A percentile compares a stretch with the other conserved stretches of the same genome.
Evolutionary conservation across 1,140 invertebrate species (phyloP).

Genomic region (Propsilocerus akamusi): DNA sequence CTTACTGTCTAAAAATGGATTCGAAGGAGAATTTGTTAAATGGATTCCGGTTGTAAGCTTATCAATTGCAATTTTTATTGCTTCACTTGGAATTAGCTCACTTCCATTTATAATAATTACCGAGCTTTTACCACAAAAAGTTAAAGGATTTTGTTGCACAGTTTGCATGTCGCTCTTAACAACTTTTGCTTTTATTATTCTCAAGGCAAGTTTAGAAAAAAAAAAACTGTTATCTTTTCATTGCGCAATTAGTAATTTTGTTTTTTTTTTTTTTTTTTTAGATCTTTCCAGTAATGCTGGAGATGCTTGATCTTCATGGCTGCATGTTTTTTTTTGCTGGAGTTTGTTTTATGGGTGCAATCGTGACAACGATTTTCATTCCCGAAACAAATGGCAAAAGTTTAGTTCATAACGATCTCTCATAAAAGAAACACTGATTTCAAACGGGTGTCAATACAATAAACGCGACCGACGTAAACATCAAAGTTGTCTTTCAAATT

Average conservation of each 20-base stretch:
- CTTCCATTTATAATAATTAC: slow-evolving; percentile 17
- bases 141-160: slow-evolving; percentile 5
- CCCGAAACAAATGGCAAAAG: slow-evolving; percentile 18
- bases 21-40: slow-evolving; percentile 11
- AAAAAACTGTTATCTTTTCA: no score
- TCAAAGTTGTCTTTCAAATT: no score
- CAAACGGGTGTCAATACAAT: no score
- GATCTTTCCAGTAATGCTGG: slow-evolving; percentile 16
- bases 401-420: no score
- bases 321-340: slow-evolving; percentile 17
- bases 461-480: no score
- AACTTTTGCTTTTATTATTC: neutral
- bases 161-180: neutral
- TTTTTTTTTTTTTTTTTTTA: neutral
- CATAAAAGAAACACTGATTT: no score
- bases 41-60: slow-evolving; percentile 19
- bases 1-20: slow-evolving; percentile 7
- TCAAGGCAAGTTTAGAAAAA: neutral
- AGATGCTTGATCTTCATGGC: slow-evolving; percentile 14
- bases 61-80: slow-evolving; percentile 14
- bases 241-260: no score
- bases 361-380: slow-evolving; percentile 15
- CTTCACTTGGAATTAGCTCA: slow-evolving; percentile 16
- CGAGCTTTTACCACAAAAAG: slow-evolving; percentile 19
- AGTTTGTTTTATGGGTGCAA: slow-evolving; percentile 12